A percentile compares a stretch with the other conserved stretches of the same genome.
phyloP scores from a whole-genome alignment of 2,113 vertebrate genomes.

The Opisthocomus hoazin region DNA sequence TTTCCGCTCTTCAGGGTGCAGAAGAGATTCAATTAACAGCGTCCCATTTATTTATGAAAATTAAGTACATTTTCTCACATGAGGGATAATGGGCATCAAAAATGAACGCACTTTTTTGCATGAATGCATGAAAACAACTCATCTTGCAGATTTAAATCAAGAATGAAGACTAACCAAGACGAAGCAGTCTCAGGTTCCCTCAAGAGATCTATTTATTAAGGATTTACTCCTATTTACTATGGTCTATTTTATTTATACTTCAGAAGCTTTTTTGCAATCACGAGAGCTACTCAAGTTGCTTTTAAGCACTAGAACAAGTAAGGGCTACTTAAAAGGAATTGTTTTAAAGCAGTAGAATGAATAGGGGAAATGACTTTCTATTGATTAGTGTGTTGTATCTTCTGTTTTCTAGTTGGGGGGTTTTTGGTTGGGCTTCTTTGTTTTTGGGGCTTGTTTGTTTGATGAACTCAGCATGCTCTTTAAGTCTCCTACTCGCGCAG shows the following conservation, averaged over 20 bases:
- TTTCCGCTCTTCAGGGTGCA: conserved; percentile 82
- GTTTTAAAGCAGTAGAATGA: background rate
- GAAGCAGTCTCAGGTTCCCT: background rate
- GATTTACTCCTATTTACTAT: background rate
- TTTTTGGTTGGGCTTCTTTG: background rate
- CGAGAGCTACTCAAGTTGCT: background rate
- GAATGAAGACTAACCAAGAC: background rate
- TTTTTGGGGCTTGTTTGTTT: background rate
- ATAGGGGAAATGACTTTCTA: background rate
- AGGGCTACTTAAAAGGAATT: background rate
- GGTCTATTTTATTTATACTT: background rate
- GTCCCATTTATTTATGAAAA: background rate
- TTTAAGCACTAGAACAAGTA: background rate
- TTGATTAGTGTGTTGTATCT: background rate
- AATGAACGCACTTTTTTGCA: background rate
- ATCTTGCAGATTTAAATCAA: background rate
- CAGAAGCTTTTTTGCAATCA: background rate
- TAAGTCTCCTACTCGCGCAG: background rate
- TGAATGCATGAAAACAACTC: background rate
- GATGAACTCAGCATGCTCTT: background rate
- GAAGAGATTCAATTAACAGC: background rate
- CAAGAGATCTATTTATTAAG: background rate
- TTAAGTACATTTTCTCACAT: background rate
- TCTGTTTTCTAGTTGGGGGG: fast-evolving
- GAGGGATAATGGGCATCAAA: background rate